phyloP scores from a whole-genome alignment of 1,140 invertebrate genomes.

The Paraescarpia echinospica region DNA sequence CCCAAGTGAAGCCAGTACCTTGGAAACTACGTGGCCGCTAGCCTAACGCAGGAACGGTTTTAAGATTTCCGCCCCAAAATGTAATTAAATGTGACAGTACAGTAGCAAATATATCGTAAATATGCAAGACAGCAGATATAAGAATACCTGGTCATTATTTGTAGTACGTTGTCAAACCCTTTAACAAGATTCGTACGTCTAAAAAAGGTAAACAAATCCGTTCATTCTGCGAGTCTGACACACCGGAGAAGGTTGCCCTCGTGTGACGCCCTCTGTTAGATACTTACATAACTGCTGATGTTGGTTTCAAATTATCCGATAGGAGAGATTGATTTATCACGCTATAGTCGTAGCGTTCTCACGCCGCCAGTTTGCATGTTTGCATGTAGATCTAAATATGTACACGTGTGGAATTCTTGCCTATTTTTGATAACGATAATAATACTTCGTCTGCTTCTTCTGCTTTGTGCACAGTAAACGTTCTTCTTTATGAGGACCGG shows the following conservation, averaged over 20 bases:
- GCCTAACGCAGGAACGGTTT: not conserved
- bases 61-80: not conserved
- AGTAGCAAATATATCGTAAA: not conserved
- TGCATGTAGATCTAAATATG: too few species aligned
- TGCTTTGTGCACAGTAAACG: too few species aligned
- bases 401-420: too few species aligned
- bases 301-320: not conserved
- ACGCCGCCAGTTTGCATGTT: too few species aligned
- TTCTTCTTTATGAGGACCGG: too few species aligned
- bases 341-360: not conserved
- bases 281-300: not conserved
- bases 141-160: not conserved
- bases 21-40: not conserved
- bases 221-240: not conserved
- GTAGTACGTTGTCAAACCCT: not conserved
- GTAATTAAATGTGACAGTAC: not conserved
- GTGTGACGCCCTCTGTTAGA: slow-evolving; percentile 3
- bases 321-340: not conserved
- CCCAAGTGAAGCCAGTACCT: too few species aligned
- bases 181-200: not conserved
- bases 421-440: too few species aligned
- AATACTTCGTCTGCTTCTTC: too few species aligned
- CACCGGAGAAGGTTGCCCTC: not conserved
- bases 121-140: not conserved
- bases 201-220: not conserved